Conservation (phyloP, 2,797 vertebrate species). For the Pseudochaenichthys georgianus region DNA sequence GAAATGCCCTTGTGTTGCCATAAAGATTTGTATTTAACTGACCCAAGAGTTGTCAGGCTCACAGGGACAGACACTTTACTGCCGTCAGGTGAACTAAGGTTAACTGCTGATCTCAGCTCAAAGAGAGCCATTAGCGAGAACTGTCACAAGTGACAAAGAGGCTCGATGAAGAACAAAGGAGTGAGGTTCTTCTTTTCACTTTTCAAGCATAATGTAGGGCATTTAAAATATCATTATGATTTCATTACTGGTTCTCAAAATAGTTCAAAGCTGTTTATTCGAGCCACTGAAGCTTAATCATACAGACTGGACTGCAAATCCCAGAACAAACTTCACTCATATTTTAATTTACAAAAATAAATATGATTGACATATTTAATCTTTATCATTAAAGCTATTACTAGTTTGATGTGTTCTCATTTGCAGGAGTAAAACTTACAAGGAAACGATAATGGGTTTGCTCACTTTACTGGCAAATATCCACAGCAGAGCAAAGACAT, state of each 20-base stretch:
- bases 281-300: neutral
- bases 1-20: slow-evolving; percentile 11
- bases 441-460: neutral
- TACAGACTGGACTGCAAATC: slow-evolving; percentile 1
- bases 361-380: neutral
- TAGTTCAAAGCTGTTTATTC: neutral
- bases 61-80: slow-evolving; percentile 22
- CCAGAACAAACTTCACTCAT: neutral
- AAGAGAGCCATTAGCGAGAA: slow-evolving; percentile 43
- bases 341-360: neutral
- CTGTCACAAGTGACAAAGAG: slow-evolving; percentile 43
- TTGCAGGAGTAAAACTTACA: neutral
- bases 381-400: neutral
- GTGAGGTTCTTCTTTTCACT: slow-evolving; percentile 1
- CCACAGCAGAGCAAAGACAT: neutral
- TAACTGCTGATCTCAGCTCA: slow-evolving; percentile 54
- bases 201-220: neutral
- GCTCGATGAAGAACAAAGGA: neutral
- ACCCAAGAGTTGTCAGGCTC: slow-evolving; percentile 19
- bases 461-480: neutral
- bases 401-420: neutral
- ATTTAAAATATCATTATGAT: slow-evolving; percentile 1
- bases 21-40: slow-evolving; percentile 24
- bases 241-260: slow-evolving; percentile 6
- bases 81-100: slow-evolving; percentile 44